Evolutionary conservation across 2,113 vertebrate genomes (phyloP), one percentile per base, ranked within the genome.

Genomic region (Labeo catla): DNA sequence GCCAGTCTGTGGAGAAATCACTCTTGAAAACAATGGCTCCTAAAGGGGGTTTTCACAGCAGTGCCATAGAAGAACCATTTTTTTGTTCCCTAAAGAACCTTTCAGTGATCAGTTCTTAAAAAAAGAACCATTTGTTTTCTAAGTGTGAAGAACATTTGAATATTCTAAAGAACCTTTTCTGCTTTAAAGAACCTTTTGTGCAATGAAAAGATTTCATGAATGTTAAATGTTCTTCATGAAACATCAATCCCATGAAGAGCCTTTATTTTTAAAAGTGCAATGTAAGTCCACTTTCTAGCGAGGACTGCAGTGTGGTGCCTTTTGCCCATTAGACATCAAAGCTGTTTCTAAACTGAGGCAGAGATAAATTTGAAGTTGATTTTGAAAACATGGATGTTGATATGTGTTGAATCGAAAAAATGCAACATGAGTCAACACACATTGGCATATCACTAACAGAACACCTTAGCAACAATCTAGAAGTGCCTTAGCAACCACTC

Each of bases 1-100:
- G 72, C 72, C 72, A 21, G 9, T 23, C 72, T 76, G 43, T 49
- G 72, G 45, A 49, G 43, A 76, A 47, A 76, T 23, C 72, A 61
- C 57, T n/a, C 57, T 3, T 61, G 21, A 61, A 61, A 61, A n/a
- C 1, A n/a, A 61, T 61, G 57, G 39, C 5, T 39, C 39, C 39
- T 39, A 39, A 39, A 39, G 39, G 57, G 21, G 57, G 9, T 61
- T n/a, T 61, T 59, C 57, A 59, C 16, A 8, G 21, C 6, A 21
- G 16, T 59, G 54, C 16, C 54, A 57, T 19, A 59, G 19, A 21
- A 21, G 19, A 59, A 59, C 19, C 19, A 10, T 59, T 59, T 21
- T 28, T 59, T 19, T 16, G 7, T 59, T 19, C 16, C 15, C 16
- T 19, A 19, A 57, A 57, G 54, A 57, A 19, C 0, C 54, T 57